phyloP scores from a whole-genome alignment of 2,888 invertebrate species.

The Phlogophora meticulosa region DNA sequence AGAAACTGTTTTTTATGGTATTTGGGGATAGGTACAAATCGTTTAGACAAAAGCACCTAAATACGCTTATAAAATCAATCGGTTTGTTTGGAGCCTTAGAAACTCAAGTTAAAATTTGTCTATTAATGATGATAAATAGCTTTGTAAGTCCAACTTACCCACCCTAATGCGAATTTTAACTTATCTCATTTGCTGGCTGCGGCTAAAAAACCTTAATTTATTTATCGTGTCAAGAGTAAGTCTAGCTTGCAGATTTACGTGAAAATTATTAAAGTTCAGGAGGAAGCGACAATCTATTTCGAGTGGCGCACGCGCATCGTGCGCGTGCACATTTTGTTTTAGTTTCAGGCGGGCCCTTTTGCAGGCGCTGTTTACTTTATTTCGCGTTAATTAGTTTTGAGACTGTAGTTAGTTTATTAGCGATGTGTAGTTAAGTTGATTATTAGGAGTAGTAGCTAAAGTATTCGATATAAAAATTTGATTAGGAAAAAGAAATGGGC shows the following conservation, averaged over 20 bases:
- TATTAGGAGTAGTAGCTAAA: neutral
- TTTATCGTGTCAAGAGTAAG: neutral
- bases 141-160: too few species aligned
- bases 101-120: too few species aligned
- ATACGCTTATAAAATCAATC: too few species aligned
- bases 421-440: neutral
- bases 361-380: conserved; percentile 19
- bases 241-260: conserved; percentile 19
- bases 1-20: too few species aligned
- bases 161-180: too few species aligned
- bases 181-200: too few species aligned
- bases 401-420: neutral
- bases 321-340: conserved; percentile 60
- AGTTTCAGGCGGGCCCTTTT: conserved; percentile 43
- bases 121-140: too few species aligned
- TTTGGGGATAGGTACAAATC: too few species aligned
- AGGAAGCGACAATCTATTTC: conserved; percentile 74
- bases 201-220: too few species aligned
- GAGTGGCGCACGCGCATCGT: conserved; percentile 57
- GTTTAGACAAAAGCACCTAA: too few species aligned
- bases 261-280: conserved; percentile 39
- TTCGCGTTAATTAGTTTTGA: conserved; percentile 14
- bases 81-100: too few species aligned
- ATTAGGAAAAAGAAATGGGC: neutral
- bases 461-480: neutral